Evolutionary conservation across 2,888 invertebrate species (phyloP).

Genomic region (Acrocera orbiculus): DNA sequence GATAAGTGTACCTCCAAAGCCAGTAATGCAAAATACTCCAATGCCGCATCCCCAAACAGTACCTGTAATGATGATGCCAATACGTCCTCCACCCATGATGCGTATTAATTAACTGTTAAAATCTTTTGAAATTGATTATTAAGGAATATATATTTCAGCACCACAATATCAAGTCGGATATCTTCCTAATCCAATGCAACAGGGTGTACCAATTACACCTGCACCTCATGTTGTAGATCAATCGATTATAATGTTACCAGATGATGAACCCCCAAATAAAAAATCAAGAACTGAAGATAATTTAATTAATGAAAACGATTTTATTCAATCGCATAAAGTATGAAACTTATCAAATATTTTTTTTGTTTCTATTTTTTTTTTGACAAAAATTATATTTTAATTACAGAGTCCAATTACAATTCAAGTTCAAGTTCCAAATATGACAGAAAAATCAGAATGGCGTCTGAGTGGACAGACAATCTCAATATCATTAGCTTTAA

Average conservation of each 20-base stretch:
- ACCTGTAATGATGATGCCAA: conserved; percentile 31
- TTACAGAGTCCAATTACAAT: conserved; percentile 57
- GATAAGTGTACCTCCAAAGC: conserved; percentile 10
- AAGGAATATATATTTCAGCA: conserved; percentile 18
- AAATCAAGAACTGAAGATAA: conserved; percentile 83
- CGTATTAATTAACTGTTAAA: conserved; percentile 19
- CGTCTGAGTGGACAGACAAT: conserved; percentile 81
- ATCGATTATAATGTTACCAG: conserved; percentile 34
- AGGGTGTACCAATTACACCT: conserved; percentile 24
- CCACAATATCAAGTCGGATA: conserved; percentile 33
- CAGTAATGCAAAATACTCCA: conserved; percentile 14
- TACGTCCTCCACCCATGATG: conserved; percentile 31
- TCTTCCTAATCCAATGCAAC: conserved; percentile 26
- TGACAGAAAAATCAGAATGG: conserved; percentile 88
- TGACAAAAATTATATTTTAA: background rate
- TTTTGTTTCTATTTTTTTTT: too few species aligned
- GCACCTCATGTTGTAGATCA: conserved; percentile 38
- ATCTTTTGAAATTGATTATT: background rate
- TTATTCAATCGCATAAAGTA: conserved; percentile 49
- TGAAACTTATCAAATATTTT: conserved; percentile 8
- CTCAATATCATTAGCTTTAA: conserved; percentile 55
- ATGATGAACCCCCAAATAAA: conserved; percentile 77
- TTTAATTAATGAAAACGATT: conserved; percentile 74
- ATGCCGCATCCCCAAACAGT: conserved; percentile 20
- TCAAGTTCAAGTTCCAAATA: conserved; percentile 64